Base-by-base conservation (phyloP, 2,113 vertebrate species). In the Melanerpes aurifrons region DNA sequence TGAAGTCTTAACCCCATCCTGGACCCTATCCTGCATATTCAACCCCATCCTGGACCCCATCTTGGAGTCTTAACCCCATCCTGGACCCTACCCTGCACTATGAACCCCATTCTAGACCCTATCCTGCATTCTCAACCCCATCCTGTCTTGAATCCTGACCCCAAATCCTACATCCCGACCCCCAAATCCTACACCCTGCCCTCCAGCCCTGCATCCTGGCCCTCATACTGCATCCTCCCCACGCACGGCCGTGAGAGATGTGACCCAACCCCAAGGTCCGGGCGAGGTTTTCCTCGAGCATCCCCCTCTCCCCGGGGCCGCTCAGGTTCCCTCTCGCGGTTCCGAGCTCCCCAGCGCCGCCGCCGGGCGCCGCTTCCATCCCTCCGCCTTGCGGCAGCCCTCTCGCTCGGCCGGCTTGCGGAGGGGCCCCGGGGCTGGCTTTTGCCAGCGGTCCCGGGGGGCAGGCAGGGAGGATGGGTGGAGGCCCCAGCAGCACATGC, bases 251-350 rank as follows among this genome's bases (percentile, higher is more conserved):
- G 0, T 1, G 3, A 40, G 13, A 67, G 16, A 2, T 6, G 4
- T 6, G 4, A 37, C 18, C 54, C 67, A 29, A 6, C 3, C 15
- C 9, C 7, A 0, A 48, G 13, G 5, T 19, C 7, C 47, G 7
- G 61, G 15, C 6, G 3, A 37, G n/a, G 6, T 1, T 15, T 28
- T 26, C 25, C 45, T 12, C 1, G 2, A 63, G 15, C 73, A 32
- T 7, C 7, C 0, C 64, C 29, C 9, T 0, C 53, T 18, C n/a
- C 32, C n/a, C 0, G 4, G 7, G 29, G 45, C 35, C 40, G 15
- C 9, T 8, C 7, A 25, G 57, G 48, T 11, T 76, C 79, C 68
- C 48, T 20, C 1, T 58, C 0, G 2, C 0, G 7, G 15, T 68
- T 89, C 56, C 0, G 2, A 2, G 6, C 58, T 18, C 53, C 7